Conservation (phyloP, 2,113 vertebrate species). For the Colius striatus region DNA sequence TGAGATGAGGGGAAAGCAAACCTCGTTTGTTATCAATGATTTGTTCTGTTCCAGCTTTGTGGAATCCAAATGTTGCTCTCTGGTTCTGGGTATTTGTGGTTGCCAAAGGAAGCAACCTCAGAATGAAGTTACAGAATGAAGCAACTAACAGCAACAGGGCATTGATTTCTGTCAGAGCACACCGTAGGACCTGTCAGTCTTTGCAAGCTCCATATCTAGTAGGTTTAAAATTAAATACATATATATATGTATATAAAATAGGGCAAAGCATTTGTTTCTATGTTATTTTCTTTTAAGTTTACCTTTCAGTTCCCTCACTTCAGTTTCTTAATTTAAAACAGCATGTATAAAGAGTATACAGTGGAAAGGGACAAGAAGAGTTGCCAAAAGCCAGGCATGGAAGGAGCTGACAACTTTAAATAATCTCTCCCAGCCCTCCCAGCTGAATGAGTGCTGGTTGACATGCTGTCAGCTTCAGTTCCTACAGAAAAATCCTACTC, state of each 20-base stretch:
- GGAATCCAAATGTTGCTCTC: background rate
- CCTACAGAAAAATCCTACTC: constrained; percentile 63
- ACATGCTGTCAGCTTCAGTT: constrained; percentile 70
- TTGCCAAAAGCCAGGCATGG: constrained; percentile 70
- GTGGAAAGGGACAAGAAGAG: constrained; percentile 64
- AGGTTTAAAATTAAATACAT: background rate
- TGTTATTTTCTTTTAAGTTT: constrained; percentile 41
- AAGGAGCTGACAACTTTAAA: constrained; percentile 71
- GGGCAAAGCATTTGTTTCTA: constrained; percentile 30
- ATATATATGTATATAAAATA: background rate
- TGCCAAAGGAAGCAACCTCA: background rate
- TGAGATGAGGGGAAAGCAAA: background rate
- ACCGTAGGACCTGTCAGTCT: background rate
- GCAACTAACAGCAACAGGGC: background rate
- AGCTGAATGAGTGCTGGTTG: constrained; percentile 67
- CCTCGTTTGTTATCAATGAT: constrained; percentile 48
- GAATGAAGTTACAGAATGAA: background rate
- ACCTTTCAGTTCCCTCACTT: constrained; percentile 61
- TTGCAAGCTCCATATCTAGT: background rate
- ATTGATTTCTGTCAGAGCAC: background rate
- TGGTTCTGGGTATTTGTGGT: background rate
- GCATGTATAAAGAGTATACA: constrained; percentile 64
- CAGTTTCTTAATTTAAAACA: constrained; percentile 67
- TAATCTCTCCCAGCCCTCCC: constrained; percentile 68
- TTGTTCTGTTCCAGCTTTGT: constrained; percentile 30